These are phyloP conservation scores for Leptarthrus brevirostris DNA, from an alignment of 2,888 invertebrate genomes.

Conservation along the genomic window DNA sequence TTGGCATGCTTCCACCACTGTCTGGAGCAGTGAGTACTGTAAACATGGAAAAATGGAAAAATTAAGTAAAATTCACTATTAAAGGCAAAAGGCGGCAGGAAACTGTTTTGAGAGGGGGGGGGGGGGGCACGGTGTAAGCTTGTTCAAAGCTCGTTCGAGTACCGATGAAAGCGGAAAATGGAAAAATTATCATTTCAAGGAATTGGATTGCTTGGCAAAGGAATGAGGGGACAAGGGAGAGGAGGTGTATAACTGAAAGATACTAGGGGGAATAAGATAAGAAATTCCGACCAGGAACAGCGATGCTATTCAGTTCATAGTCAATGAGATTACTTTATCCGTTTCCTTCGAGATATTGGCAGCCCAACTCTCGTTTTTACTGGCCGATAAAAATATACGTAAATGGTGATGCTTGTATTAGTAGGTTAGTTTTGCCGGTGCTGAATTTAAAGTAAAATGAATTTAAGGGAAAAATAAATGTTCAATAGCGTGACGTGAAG, in stretches of 20 bases:
- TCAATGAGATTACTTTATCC: conserved; percentile 28
- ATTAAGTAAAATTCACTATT: conserved; percentile 15
- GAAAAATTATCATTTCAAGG: conserved; percentile 37
- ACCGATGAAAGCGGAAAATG: conserved; percentile 25
- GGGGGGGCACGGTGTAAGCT: neutral
- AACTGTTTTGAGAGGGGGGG: too few species aligned
- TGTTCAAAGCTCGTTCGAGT: neutral
- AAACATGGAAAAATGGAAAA: conserved; percentile 51
- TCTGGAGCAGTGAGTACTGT: conserved; percentile 92
- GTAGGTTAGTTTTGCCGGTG: neutral
- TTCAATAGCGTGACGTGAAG: too few species aligned
- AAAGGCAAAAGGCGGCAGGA: neutral
- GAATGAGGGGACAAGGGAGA: too few species aligned
- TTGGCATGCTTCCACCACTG: conserved; percentile 93
- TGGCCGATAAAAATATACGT: neutral
- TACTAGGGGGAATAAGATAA: neutral
- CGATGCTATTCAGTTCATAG: neutral
- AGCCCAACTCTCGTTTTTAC: neutral
- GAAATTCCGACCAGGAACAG: neutral
- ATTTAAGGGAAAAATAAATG: neutral
- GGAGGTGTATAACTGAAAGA: too few species aligned
- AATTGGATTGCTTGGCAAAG: conserved; percentile 7
- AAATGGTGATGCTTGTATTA: too few species aligned
- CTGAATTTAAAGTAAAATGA: neutral
- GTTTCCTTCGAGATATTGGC: conserved; percentile 6